Evolutionary conservation across 2,888 invertebrate species (phyloP).

Genomic region (Mythimna loreyi): DNA sequence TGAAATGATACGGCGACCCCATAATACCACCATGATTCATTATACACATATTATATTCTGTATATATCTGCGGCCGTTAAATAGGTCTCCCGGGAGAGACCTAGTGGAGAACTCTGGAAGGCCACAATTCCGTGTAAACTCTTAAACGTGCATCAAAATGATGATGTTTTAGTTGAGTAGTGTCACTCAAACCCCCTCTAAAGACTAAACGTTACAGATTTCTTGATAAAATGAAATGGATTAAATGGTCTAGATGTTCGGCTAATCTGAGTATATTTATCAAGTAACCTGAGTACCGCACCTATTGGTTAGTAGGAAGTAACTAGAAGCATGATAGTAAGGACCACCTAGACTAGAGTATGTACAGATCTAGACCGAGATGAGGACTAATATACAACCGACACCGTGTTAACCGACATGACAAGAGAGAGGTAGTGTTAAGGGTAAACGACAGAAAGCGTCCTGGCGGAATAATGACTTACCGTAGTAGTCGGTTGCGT

Average conservation of each 20-base stretch:
- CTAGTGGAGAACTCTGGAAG: slow-evolving; percentile 91
- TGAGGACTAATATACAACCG: slow-evolving; percentile 82
- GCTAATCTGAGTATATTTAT: slow-evolving; percentile 69
- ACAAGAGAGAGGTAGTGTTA: slow-evolving; percentile 76
- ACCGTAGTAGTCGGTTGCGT: slow-evolving; percentile 99
- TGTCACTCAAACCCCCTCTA: slow-evolving; percentile 74
- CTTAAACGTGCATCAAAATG: slow-evolving; percentile 68
- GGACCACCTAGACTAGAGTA: slow-evolving; percentile 76
- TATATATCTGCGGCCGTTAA: slow-evolving; percentile 80
- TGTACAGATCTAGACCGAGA: slow-evolving; percentile 82
- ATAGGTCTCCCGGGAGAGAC: slow-evolving; percentile 70
- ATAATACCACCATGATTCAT: slow-evolving; percentile 87
- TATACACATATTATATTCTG: slow-evolving; percentile 81
- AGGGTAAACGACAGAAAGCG: slow-evolving; percentile 78
- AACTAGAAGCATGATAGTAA: slow-evolving; percentile 88
- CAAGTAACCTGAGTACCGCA: slow-evolving; percentile 84
- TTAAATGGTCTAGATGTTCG: slow-evolving; percentile 56
- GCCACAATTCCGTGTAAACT: slow-evolving; percentile 80
- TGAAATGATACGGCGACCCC: slow-evolving; percentile 88
- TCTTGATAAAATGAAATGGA: slow-evolving; percentile 77
- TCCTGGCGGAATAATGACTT: slow-evolving; percentile 95
- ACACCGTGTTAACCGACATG: slow-evolving; percentile 85
- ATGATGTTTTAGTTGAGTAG: slow-evolving; percentile 69
- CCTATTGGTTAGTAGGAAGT: slow-evolving; percentile 87
- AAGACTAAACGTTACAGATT: slow-evolving; percentile 77